Base-by-base conservation (phyloP, 2,113 vertebrate species). In the Fulica atra region DNA sequence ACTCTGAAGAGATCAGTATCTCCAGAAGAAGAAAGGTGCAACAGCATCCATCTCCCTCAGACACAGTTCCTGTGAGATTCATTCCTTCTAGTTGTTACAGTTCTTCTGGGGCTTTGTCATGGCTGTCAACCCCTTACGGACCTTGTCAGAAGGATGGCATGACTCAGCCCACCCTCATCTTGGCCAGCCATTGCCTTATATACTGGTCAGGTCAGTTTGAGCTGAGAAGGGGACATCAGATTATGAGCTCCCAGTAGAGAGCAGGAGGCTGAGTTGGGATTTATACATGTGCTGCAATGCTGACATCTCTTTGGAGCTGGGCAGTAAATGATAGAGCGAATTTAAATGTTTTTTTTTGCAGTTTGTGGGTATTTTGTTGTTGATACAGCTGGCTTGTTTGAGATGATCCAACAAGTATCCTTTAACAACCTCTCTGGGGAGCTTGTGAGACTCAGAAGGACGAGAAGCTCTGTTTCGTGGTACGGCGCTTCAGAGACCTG, bases 331-430 rank as follows among this genome's bases (percentile, higher is more conserved):
- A 79, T 17, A 66, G 70, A 91, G 36, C 31, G 59, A 61, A 65
- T 78, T 94, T 74, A 66, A 93, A 96, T 84, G 76, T 54, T 59
- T 82, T 40, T 82, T 40, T 93, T 82, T 92, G 54, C 82, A 78
- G 86, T 90, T 93, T 88, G 72, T 64, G 76, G 51, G 60, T 74
- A 13, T 86, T 86, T 83, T 92, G 69, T 80, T 94, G 76, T 94
- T 86, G 85, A 69, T 93, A 36, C 13, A 65, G 64, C 63, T 85
- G 68, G 0, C 68, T 94, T 73, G 71, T 93, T 46, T 96, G 82
- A 66, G 26, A 4, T 16, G 56, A 68, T 73, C 64, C 80, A 86
- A 36, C 35, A 79, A 91, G 77, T 92, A 54, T 88, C 91, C 84
- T 95, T 68, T 81, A 86, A 68, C 48, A 61, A 83, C 65, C 86